Evolutionary conservation across 2,888 invertebrate species (phyloP).

Genomic region (Drosophila ezoana): DNA sequence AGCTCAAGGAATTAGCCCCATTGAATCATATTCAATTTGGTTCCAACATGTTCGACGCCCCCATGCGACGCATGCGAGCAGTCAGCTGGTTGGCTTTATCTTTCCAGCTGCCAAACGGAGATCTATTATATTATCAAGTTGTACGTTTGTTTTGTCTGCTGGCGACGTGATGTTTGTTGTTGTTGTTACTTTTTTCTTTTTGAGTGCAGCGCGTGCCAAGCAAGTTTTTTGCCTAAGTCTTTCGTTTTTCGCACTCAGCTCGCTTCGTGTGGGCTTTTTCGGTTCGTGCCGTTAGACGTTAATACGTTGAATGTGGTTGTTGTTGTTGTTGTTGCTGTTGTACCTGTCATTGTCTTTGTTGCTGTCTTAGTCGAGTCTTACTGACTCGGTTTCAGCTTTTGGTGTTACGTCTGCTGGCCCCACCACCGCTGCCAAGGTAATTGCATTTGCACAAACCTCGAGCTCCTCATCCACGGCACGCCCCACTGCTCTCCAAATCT

Average conservation of each 20-base stretch:
- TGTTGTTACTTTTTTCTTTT: slow-evolving; percentile 16
- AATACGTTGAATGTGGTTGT: slow-evolving; percentile 32
- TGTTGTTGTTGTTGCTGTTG: slow-evolving; percentile 4
- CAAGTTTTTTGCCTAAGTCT: slow-evolving; percentile 62
- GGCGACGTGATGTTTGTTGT: slow-evolving; percentile 43
- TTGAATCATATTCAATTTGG: not conserved
- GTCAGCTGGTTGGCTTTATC: slow-evolving; percentile 17
- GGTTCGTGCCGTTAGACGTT: slow-evolving; percentile 51
- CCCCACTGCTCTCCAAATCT: slow-evolving; percentile 55
- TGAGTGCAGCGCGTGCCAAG: slow-evolving; percentile 56
- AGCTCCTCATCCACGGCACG: slow-evolving; percentile 43
- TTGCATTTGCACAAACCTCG: slow-evolving; percentile 68
- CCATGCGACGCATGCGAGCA: slow-evolving; percentile 27
- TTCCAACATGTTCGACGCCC: slow-evolving; percentile 64
- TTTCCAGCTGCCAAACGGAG: slow-evolving; percentile 14
- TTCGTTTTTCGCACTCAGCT: slow-evolving; percentile 59
- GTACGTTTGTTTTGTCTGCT: slow-evolving; percentile 51
- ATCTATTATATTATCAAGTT: slow-evolving; percentile 61
- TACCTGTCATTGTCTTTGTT: not conserved
- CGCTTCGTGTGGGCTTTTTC: slow-evolving; percentile 47
- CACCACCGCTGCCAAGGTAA: slow-evolving; percentile 64
- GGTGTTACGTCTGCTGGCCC: slow-evolving; percentile 54
- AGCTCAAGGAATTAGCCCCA: slow-evolving; percentile 29
- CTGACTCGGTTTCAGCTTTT: slow-evolving; percentile 58
- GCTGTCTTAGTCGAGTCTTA: slow-evolving; percentile 50